Base-by-base conservation (phyloP, 2,797 vertebrate species). In the Gouania willdenowi region DNA sequence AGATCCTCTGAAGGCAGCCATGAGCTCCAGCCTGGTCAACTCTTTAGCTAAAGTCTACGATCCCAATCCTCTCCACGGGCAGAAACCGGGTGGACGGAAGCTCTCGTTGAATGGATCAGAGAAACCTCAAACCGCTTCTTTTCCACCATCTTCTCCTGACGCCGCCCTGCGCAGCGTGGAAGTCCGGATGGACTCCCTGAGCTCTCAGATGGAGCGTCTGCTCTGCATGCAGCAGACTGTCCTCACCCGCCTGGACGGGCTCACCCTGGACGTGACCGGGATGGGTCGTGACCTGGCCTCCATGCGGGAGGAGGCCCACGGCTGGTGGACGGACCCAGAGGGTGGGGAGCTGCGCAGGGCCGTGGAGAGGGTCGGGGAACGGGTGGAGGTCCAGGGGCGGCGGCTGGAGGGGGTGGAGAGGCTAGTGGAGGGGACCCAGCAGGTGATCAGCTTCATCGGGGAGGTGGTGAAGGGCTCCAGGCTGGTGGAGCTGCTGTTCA, bases 31-130 rank as follows among this genome's bases (percentile, higher is more conserved):
- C 54, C 38, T 92, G 33, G 90, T 92, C 46, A 92, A 87, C 77
- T 92, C 87, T 56, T 71, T 92, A 50, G 91, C 91, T 70, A 92
- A 89, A 71, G 87, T 88, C 43, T 90, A 91, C 0, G 85, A 93
- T 66, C 86, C 81, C 9, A 90, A 91, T 0, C 61, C 84, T 53
- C 85, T 92, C 38, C 89, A 87, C 6, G 85, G 57, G 50, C 88
- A 85, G 44, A 82, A 86, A 65, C 75, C 79, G 4, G 66, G 14
- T 4, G 67, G 52, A 24, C 75, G 74, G 74, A 81, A 68, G 70
- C 50, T 65, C 6, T 83, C 75, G 6, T 26, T 72, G 11, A 68
- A 26, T 27, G 70, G 77, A 58, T 70, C 60, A 13, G 73, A 75
- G 22, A 79, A 73, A 47, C 74, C 41, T 14, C 68, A 53, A 5